Evolutionary conservation across 1,140 invertebrate species (phyloP).

Genomic region (Diorhabda sublineata): DNA sequence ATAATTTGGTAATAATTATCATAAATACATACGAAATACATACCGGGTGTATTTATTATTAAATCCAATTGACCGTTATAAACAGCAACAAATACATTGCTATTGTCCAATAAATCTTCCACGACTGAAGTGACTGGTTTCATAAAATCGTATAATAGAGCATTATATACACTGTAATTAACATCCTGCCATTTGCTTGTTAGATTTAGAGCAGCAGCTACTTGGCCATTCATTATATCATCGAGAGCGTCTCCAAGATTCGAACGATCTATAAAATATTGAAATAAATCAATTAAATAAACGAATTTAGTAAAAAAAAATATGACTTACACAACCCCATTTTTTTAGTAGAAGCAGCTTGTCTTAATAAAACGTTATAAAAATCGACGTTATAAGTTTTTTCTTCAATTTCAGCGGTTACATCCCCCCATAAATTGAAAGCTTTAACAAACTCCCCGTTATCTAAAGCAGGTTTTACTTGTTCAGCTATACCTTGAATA

Average conservation of each 20-base stretch:
- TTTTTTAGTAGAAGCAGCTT: too few species aligned
- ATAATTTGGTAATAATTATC: too few species aligned
- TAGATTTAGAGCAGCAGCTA: slow-evolving; percentile 57
- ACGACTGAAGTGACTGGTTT: slow-evolving; percentile 73
- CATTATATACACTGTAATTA: slow-evolving; percentile 58
- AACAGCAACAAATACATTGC: slow-evolving; percentile 62
- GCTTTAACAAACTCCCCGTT: slow-evolving; percentile 55
- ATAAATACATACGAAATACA: too few species aligned
- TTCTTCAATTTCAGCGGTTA: slow-evolving; percentile 56
- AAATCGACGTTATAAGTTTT: slow-evolving; percentile 69
- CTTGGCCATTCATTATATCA: slow-evolving; percentile 44
- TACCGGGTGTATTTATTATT: slow-evolving; percentile 67
- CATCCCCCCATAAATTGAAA: slow-evolving; percentile 59
- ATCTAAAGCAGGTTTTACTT: slow-evolving; percentile 53
- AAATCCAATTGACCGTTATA: slow-evolving; percentile 69
- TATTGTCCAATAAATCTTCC: slow-evolving; percentile 63
- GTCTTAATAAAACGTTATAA: slow-evolving; percentile 65
- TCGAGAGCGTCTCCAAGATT: neutral
- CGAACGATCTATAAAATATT: too few species aligned
- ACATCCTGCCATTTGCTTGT: slow-evolving; percentile 62
- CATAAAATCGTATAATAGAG: slow-evolving; percentile 73
- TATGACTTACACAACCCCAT: too few species aligned
- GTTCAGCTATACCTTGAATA: slow-evolving; percentile 51
- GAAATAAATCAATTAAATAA: too few species aligned
- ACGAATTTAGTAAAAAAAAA: too few species aligned